Conservation (phyloP, 2,113 vertebrate species). For the Entomyzon cyanotis region DNA sequence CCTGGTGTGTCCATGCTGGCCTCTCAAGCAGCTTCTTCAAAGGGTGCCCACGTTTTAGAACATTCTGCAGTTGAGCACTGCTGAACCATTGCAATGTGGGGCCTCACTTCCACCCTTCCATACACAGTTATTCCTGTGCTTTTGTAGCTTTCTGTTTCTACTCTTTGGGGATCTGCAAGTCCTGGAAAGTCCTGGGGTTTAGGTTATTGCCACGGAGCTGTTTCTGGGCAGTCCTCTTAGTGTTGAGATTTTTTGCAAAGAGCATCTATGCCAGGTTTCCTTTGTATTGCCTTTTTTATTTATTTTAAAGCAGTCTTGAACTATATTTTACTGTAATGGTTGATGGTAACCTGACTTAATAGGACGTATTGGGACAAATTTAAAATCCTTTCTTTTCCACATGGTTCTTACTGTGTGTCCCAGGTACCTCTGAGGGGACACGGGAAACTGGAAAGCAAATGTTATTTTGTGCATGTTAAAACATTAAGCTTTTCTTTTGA, state of each 20-base stretch:
- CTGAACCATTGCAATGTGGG: background rate
- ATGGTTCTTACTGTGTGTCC: background rate
- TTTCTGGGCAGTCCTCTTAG: background rate
- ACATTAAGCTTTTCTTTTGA: background rate
- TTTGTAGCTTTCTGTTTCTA: background rate
- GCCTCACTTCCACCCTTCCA: background rate
- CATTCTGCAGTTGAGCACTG: background rate
- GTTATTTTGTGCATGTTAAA: background rate
- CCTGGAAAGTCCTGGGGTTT: background rate
- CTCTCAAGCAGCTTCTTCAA: background rate
- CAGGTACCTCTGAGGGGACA: background rate
- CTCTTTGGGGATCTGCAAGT: background rate
- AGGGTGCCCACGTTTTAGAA: background rate
- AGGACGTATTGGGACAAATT: background rate
- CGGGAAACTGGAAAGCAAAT: background rate
- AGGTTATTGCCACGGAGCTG: background rate
- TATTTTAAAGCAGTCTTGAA: background rate
- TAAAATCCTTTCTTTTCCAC: background rate
- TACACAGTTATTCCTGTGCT: background rate
- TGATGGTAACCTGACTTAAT: background rate
- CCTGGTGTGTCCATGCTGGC: background rate
- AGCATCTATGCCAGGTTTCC: background rate
- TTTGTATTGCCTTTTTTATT: background rate
- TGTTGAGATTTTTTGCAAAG: background rate
- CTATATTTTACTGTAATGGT: slow-evolving; percentile 6